These are phyloP conservation scores for Gryllus bimaculatus DNA, from an alignment of 1,140 invertebrate species.

Conservation along the genomic window DNA sequence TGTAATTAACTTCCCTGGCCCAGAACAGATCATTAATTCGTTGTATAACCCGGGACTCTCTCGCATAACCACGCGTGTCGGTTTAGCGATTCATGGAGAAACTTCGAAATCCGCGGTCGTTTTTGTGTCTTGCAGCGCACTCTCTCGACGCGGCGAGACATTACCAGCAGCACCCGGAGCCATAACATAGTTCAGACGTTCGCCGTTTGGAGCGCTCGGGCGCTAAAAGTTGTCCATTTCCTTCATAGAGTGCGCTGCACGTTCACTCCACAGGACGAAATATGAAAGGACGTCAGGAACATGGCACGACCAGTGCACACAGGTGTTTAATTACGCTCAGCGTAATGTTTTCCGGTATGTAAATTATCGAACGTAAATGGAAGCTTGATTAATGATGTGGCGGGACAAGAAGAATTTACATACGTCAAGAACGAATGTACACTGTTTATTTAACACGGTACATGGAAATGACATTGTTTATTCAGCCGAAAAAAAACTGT, in stretches of 20 bases:
- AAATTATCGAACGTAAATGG: background rate
- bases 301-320: too few species aligned
- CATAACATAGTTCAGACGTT: background rate
- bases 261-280: background rate
- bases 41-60: too few species aligned
- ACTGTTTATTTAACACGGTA: too few species aligned
- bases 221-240: background rate
- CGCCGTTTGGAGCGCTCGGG: background rate
- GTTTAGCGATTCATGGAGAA: too few species aligned
- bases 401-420: background rate
- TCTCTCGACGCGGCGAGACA: background rate
- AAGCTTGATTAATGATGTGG: background rate
- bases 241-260: background rate
- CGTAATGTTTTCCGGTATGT: background rate
- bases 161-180: background rate
- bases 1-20: too few species aligned
- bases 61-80: too few species aligned
- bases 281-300: background rate
- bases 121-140: background rate
- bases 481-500: too few species aligned
- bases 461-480: too few species aligned
- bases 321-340: background rate
- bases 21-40: too few species aligned
- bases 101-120: too few species aligned
- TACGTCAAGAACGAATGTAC: background rate